Conservation (phyloP, 2,888 invertebrate species). For the Drosophila acutilabella region DNA sequence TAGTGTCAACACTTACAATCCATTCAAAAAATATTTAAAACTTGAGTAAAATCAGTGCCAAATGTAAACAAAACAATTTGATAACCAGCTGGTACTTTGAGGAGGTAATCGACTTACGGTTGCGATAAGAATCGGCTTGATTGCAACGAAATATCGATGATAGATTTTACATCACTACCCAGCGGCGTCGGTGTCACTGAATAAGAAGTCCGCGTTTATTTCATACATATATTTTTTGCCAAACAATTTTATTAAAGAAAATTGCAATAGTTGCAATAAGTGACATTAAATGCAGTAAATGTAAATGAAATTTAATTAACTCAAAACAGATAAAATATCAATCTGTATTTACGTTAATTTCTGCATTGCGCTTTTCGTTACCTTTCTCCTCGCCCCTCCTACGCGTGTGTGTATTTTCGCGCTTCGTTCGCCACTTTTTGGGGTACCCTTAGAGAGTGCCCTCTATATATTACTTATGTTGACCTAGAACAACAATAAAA, state of each 20-base stretch:
- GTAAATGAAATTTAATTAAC: too few species aligned
- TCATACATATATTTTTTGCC: neutral
- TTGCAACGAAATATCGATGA: conserved; percentile 31
- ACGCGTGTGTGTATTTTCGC: too few species aligned
- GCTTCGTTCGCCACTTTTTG: conserved; percentile 17
- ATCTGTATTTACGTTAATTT: too few species aligned
- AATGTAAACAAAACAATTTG: neutral
- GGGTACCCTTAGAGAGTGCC: neutral
- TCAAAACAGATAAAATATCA: too few species aligned
- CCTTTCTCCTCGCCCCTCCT: too few species aligned
- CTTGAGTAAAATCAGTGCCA: neutral
- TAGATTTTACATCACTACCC: conserved; percentile 33
- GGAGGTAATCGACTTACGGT: neutral
- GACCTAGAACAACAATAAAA: neutral
- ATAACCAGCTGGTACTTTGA: neutral
- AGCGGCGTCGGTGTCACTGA: conserved; percentile 43
- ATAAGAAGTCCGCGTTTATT: conserved; percentile 27
- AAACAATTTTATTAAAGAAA: conserved; percentile 14
- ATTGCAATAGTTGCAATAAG: conserved; percentile 3
- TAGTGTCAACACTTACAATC: too few species aligned
- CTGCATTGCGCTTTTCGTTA: too few species aligned
- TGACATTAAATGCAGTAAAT: neutral
- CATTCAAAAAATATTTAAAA: neutral
- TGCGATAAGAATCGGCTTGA: neutral
- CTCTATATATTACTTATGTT: too few species aligned